phyloP scores from a whole-genome alignment of 2,113 vertebrate species.

The Anolis carolinensis region DNA sequence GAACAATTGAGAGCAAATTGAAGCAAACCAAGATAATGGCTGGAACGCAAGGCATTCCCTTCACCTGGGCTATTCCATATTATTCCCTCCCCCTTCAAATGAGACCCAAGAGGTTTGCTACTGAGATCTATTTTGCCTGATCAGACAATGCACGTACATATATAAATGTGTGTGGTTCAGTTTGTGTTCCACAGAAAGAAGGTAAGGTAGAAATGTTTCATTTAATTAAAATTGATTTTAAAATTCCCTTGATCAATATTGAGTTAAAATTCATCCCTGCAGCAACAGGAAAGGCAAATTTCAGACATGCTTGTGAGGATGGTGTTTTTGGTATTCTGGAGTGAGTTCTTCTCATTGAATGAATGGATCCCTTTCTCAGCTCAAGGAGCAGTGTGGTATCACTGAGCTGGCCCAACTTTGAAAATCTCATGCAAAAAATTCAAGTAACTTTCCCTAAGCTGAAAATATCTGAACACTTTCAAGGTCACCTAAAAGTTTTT shows the following conservation, averaged over 20 bases:
- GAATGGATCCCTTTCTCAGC: conserved; percentile 60
- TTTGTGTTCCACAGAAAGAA: conserved; percentile 77
- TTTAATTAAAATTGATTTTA: conserved; percentile 87
- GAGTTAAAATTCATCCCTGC: conserved; percentile 80
- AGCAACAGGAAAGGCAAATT: conserved; percentile 69
- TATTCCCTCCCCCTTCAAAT: background rate
- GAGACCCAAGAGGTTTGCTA: conserved; percentile 50
- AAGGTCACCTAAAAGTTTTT: background rate
- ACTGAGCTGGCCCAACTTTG: background rate
- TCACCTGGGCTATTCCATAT: background rate
- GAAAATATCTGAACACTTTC: background rate
- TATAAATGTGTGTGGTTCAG: conserved; percentile 58
- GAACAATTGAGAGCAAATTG: conserved; percentile 26
- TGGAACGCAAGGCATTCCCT: background rate
- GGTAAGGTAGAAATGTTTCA: conserved; percentile 82
- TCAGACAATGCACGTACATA: conserved; percentile 52
- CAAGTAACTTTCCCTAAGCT: background rate
- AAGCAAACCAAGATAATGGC: background rate
- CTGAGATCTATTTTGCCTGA: conserved; percentile 44
- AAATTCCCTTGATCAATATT: conserved; percentile 83
- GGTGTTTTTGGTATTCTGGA: conserved; percentile 63
- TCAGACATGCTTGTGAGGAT: conserved; percentile 62
- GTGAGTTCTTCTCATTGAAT: conserved; percentile 52
- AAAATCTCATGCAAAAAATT: background rate
- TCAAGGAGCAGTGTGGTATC: conserved; percentile 44